Evolutionary conservation across 2,113 vertebrate species (phyloP).

Genomic region (Colaptes auratus): DNA sequence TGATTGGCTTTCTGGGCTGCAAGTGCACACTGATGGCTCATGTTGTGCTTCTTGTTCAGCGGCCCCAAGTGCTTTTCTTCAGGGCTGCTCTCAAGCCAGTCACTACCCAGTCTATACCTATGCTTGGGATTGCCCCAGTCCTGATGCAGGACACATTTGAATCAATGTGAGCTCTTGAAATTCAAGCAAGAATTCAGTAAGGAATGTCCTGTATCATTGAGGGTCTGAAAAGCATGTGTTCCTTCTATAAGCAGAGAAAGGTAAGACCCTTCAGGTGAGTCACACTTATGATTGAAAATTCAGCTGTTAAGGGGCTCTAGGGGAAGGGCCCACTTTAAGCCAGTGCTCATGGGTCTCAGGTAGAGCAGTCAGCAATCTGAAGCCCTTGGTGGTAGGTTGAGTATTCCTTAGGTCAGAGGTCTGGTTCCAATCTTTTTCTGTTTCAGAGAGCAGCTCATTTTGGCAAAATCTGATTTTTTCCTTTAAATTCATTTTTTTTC

Average conservation of each 20-base stretch:
- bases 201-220: neutral
- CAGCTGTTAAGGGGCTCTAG: neutral
- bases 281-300: neutral
- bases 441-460: neutral
- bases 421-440: neutral
- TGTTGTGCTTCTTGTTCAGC: too few species aligned
- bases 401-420: neutral
- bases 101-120: too few species aligned
- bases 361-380: neutral
- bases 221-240: neutral
- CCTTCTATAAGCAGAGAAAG: neutral
- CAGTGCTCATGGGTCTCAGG: neutral
- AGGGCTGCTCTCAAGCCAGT: too few species aligned
- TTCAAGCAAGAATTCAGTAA: neutral
- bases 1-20: too few species aligned
- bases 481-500: too few species aligned
- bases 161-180: neutral
- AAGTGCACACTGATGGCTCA: too few species aligned
- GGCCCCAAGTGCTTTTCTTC: too few species aligned
- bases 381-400: neutral
- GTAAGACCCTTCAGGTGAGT: neutral
- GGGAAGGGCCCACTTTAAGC: neutral
- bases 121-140: too few species aligned
- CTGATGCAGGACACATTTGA: neutral
- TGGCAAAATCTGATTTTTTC: neutral